A percentile compares a stretch with the other conserved stretches of the same genome.
These are phyloP conservation scores for Passer montanus DNA, from an alignment of 2,113 vertebrate species.

Conservation along the genomic window DNA sequence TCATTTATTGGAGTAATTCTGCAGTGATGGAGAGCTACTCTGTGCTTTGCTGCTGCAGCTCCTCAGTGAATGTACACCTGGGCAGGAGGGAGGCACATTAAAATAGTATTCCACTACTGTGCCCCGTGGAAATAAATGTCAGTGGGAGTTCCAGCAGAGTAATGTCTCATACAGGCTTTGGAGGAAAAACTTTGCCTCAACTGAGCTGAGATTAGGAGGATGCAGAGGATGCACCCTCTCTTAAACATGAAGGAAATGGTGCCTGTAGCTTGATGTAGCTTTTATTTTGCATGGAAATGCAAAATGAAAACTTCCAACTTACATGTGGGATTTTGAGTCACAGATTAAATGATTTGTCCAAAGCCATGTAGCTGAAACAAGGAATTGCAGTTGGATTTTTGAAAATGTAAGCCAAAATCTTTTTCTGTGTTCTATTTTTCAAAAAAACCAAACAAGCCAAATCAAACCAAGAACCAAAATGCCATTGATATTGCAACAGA, in stretches of 20 bases:
- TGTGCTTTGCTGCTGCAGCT: neutral
- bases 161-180: neutral
- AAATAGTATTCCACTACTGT: neutral
- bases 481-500: neutral
- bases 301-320: neutral
- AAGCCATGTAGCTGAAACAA: neutral
- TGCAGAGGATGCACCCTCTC: neutral
- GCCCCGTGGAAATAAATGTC: neutral
- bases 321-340: neutral
- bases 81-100: neutral
- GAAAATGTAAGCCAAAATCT: neutral
- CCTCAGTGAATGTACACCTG: neutral
- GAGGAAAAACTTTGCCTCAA: fast-evolving
- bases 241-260: neutral
- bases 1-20: neutral
- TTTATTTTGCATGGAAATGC: neutral
- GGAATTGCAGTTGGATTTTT: neutral
- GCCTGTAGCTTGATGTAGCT: neutral
- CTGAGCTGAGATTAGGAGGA: neutral
- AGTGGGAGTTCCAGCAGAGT: neutral
- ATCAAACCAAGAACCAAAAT: neutral
- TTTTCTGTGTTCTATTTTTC: neutral
- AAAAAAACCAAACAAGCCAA: neutral
- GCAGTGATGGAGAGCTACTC: neutral
- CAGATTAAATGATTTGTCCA: neutral